Evolutionary conservation across 2,113 vertebrate species (phyloP).

Genomic region (Grammomys dolichurus): DNA sequence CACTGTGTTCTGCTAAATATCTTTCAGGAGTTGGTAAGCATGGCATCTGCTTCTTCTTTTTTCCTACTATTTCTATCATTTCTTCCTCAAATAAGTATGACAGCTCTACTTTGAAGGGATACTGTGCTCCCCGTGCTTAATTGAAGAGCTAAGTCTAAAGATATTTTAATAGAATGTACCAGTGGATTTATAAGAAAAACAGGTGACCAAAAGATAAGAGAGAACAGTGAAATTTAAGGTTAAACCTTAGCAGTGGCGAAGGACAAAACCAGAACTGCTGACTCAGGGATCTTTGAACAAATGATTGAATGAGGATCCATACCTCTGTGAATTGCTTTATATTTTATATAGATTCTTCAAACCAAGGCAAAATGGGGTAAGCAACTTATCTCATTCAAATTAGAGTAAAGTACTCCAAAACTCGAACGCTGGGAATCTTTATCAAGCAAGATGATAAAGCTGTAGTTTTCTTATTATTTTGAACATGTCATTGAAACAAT

Average conservation of each 20-base stretch:
- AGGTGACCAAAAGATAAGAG: background rate
- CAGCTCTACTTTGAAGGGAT: background rate
- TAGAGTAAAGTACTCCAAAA: slow-evolving; percentile 34
- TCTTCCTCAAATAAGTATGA: background rate
- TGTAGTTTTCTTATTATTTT: background rate
- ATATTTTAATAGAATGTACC: background rate
- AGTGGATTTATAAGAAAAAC: background rate
- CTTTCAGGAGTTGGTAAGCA: background rate
- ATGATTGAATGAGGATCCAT: background rate
- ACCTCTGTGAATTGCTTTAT: background rate
- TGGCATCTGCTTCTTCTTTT: background rate
- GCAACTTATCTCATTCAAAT: background rate
- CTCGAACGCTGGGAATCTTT: background rate
- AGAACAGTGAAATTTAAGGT: background rate
- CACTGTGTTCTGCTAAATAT: background rate
- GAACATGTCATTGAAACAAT: background rate
- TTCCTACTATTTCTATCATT: background rate
- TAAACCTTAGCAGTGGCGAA: background rate
- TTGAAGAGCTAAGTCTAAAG: background rate
- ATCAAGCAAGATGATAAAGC: background rate
- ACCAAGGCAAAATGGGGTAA: background rate
- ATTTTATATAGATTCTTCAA: background rate
- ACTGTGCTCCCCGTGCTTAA: background rate
- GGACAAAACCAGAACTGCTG: background rate
- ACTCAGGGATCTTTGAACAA: background rate